Evolutionary conservation across 2,113 vertebrate genomes (phyloP).

Genomic region (Prunella himalayana): DNA sequence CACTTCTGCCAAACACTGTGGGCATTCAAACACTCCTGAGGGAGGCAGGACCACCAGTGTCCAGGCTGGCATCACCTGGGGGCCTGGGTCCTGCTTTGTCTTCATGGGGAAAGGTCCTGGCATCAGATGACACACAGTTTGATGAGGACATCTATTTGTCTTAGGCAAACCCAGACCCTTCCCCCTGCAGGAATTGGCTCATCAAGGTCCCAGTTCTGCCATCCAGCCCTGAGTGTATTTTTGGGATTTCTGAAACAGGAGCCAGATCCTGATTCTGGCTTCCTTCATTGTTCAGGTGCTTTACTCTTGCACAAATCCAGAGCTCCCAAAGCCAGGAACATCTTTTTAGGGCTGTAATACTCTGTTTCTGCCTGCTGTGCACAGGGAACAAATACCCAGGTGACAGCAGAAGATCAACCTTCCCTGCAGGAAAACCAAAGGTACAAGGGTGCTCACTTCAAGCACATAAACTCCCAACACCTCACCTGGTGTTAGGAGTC

Average conservation of each 20-base stretch:
- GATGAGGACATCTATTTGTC: not conserved
- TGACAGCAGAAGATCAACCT: not conserved
- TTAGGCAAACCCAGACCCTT: not conserved
- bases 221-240: not conserved
- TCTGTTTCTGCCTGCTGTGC: not conserved
- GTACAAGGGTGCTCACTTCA: not conserved
- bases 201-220: not conserved
- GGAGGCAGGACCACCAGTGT: not conserved
- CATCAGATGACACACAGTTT: not conserved
- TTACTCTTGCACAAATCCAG: not conserved
- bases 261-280: not conserved
- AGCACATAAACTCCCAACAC: not conserved
- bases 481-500: not conserved
- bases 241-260: not conserved
- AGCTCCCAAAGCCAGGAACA: accelerated
- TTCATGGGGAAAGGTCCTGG: not conserved
- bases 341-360: not conserved
- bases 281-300: not conserved
- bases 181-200: not conserved
- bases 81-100: not conserved
- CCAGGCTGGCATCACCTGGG: not conserved
- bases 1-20: not conserved
- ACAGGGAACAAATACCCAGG: not conserved
- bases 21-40: not conserved
- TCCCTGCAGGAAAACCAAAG: not conserved